Base-by-base conservation (phyloP, 2,888 invertebrate species). In the Cantharis flavilabris region DNA sequence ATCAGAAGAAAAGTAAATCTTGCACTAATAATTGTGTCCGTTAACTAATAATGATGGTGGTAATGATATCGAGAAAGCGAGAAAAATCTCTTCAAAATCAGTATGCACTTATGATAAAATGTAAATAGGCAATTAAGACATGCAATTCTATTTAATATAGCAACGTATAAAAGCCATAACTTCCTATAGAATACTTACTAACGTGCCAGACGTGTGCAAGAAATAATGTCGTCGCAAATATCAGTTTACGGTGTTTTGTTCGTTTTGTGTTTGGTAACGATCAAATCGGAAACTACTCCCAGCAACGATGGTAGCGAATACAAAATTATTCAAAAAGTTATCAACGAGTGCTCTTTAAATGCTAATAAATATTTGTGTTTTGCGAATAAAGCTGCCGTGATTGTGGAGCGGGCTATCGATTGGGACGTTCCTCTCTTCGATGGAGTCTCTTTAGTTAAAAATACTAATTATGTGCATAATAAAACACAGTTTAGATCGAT, bases 341-440 rank as follows among this genome's bases (percentile, higher is more conserved):
- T 85, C 11, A 80, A 82, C 70, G 83, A 85, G 74, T 86, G 86
- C 75, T 77, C 81, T 13, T 63, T 28, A 78, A 82, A 72, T 79
- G 62, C 80, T 79, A 81, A 82, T 76, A 72, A 79, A 73, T 70
- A 77, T 20, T 79, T 84, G 13, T 89, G 88, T 80, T 80, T 88
- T 20, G 84, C 86, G 0, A 84, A 86, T 69, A 86, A 85, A 82
- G 85, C 85, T 3, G 85, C 87, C 1, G 79, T 78, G 62, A 83
- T 84, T 3, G 72, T 88, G n/a, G 88, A 88, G 80, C 79, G 84
- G 20, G 82, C 85, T 1, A 81, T 85, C 73, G 83, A 87, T 69
- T 82, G 81, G 81, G 85, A 87, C 75, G 77, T 88, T 9, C 82
- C 84, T n/a, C 62, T 89, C 16, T 83, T 86, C 18, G 86, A 87